Conservation (phyloP, 2,113 vertebrate species). For the Tringa solitaria region DNA sequence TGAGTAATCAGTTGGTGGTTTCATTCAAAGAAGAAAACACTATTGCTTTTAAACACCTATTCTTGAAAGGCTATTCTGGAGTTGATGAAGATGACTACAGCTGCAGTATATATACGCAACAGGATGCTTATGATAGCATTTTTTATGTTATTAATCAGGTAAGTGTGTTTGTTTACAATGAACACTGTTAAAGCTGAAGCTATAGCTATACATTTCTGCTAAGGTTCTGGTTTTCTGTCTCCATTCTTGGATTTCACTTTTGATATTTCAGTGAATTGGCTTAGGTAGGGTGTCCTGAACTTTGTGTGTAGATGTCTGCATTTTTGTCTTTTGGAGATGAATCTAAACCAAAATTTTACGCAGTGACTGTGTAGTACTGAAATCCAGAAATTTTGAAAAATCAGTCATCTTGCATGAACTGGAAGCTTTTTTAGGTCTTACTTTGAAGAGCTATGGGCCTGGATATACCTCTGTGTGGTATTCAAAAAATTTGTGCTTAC, state of each 20-base stretch:
- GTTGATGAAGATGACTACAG: slow-evolving; percentile 90
- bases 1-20: slow-evolving; percentile 95
- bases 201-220: not conserved
- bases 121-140: slow-evolving; percentile 82
- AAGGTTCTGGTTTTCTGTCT: not conserved
- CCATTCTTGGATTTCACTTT: not conserved
- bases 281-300: not conserved
- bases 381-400: not conserved
- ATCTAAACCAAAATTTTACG: not conserved
- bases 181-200: not conserved
- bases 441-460: not conserved
- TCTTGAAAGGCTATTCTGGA: slow-evolving; percentile 89
- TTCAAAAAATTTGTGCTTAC: not conserved
- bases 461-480: not conserved
- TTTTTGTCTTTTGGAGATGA: not conserved
- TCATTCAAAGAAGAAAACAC: slow-evolving; percentile 93
- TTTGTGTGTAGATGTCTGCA: not conserved
- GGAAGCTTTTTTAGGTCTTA: not conserved
- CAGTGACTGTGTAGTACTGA: not conserved
- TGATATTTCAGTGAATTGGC: not conserved
- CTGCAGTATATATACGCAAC: slow-evolving; percentile 84
- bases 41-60: slow-evolving; percentile 89
- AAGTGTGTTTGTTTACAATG: slow-evolving; percentile 44
- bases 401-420: not conserved
- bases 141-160: slow-evolving; percentile 88